Conservation (phyloP, 1,140 invertebrate species). For the Drosophila parvula region DNA sequence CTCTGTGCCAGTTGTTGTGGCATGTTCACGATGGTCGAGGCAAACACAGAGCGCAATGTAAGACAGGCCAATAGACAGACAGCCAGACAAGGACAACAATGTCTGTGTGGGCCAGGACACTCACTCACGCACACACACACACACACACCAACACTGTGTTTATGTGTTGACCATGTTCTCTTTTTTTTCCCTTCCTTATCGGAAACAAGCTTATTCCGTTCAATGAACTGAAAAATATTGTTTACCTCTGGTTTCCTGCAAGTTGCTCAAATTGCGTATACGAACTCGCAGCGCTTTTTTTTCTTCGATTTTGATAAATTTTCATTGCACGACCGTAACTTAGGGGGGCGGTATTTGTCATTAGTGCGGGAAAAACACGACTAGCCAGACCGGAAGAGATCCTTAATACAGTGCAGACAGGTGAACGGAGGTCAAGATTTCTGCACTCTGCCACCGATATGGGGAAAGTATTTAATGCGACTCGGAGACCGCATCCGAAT, state of each 20-base stretch:
- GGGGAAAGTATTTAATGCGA: conserved; percentile 32
- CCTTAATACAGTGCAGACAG: conserved; percentile 13
- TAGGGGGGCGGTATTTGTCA: conserved; percentile 48
- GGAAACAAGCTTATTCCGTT: conserved; percentile 81
- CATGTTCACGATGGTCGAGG: conserved; percentile 49
- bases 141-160: conserved; percentile 5
- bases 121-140: conserved; percentile 3
- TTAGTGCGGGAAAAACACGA: conserved; percentile 19
- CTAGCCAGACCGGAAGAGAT: conserved; percentile 15
- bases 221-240: conserved; percentile 82
- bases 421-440: conserved; percentile 18
- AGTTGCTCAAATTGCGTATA: conserved; percentile 51
- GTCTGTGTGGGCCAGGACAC: conserved; percentile 36
- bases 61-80: conserved; percentile 64
- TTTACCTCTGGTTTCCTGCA: conserved; percentile 70
- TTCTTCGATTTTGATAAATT: conserved; percentile 61
- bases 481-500: conserved; percentile 4
- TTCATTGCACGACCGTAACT: conserved; percentile 34
- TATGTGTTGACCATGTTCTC: conserved; percentile 47
- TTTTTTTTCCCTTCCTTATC: conserved; percentile 61
- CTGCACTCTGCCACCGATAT: conserved; percentile 10
- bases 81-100: conserved; percentile 50
- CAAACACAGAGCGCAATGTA: conserved; percentile 57
- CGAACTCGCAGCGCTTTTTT: conserved; percentile 32
- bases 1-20: conserved; percentile 44